Conservation (phyloP, 2,113 vertebrate genomes). For the Carassius gibelio region DNA sequence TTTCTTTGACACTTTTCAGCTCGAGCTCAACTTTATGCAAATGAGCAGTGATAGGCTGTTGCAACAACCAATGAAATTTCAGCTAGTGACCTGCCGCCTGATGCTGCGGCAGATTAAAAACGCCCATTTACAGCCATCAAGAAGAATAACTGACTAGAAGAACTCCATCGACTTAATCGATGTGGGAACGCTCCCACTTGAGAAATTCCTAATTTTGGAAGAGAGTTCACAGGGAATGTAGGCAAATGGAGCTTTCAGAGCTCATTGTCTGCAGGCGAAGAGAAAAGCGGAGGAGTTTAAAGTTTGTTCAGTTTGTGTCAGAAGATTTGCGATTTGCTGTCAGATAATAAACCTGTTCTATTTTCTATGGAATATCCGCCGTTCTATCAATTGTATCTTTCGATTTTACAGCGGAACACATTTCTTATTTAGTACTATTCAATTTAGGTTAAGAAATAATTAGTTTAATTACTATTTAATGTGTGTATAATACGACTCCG, state of each 20-base stretch:
- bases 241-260: neutral
- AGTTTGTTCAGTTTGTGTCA: neutral
- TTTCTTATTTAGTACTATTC: too few species aligned
- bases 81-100: neutral
- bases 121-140: neutral
- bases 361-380: neutral
- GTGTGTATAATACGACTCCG: neutral
- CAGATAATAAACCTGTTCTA: neutral
- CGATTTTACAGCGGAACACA: neutral
- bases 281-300: neutral
- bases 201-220: neutral
- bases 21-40: slow-evolving; percentile 2
- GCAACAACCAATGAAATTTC: slow-evolving; percentile 5
- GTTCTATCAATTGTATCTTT: too few species aligned
- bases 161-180: neutral
- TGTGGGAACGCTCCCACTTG: neutral
- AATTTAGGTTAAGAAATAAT: neutral
- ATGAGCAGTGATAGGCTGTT: neutral
- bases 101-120: neutral
- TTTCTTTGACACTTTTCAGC: neutral
- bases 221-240: neutral
- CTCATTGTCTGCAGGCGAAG: neutral
- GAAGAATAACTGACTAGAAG: too few species aligned
- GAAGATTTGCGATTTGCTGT: neutral
- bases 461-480: neutral